These are phyloP conservation scores for Parauchenoglanis punctatus DNA, from an alignment of 2,797 vertebrate genomes.

Conservation along the genomic window DNA sequence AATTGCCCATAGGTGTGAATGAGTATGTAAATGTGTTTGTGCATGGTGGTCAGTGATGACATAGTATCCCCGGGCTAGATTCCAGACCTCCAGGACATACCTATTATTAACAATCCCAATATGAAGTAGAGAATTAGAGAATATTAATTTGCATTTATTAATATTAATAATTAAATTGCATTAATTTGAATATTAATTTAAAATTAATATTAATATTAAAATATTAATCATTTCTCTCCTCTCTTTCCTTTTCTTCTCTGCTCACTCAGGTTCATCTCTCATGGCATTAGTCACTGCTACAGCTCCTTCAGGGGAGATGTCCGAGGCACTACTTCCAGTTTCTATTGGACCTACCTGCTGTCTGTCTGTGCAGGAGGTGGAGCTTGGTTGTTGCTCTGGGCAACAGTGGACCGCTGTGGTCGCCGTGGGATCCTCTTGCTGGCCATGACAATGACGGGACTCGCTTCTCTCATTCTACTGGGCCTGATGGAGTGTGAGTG, in stretches of 20 bases:
- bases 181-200: too few species aligned
- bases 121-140: not conserved
- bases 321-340: slow-evolving; percentile 78
- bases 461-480: slow-evolving; percentile 85
- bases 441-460: slow-evolving; percentile 84
- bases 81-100: not conserved
- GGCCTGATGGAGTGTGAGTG: slow-evolving; percentile 88
- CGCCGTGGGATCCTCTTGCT: slow-evolving; percentile 88
- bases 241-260: not conserved
- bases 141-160: not conserved
- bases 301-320: slow-evolving; percentile 83
- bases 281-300: slow-evolving; percentile 90
- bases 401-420: slow-evolving; percentile 83
- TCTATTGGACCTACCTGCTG: slow-evolving; percentile 87
- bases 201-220: too few species aligned
- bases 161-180: too few species aligned
- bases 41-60: not conserved
- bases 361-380: slow-evolving; percentile 83
- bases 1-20: not conserved
- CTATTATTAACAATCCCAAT: not conserved
- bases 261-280: slow-evolving; percentile 83
- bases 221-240: not conserved
- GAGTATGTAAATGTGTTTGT: not conserved
- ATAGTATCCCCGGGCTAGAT: not conserved
- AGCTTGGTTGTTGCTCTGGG: slow-evolving; percentile 84